phyloP scores from a whole-genome alignment of 2,888 invertebrate species.

The Sphinx pinastri region DNA sequence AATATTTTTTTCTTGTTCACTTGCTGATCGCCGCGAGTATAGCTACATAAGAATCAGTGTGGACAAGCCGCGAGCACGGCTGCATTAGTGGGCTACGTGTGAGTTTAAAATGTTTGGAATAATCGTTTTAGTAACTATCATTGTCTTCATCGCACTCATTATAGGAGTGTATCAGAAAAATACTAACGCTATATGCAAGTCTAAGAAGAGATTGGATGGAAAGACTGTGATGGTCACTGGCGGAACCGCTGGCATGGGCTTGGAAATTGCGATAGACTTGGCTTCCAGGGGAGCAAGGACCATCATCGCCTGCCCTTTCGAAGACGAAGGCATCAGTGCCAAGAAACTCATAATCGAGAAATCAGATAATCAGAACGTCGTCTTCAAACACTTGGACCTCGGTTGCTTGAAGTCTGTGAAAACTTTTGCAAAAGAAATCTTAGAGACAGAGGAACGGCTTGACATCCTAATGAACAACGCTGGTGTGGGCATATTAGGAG shows the following conservation, averaged over 20 bases:
- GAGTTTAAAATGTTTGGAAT: slow-evolving; percentile 18
- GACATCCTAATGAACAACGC: slow-evolving; percentile 96
- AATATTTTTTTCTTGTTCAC: background rate
- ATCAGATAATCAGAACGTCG: slow-evolving; percentile 87
- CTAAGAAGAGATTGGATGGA: slow-evolving; percentile 40
- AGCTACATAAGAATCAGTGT: background rate
- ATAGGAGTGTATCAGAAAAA: slow-evolving; percentile 40
- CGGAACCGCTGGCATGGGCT: slow-evolving; percentile 72
- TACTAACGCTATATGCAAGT: slow-evolving; percentile 46
- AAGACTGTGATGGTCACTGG: slow-evolving; percentile 63
- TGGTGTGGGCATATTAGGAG: slow-evolving; percentile 87
- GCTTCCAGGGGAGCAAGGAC: slow-evolving; percentile 71
- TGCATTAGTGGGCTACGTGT: background rate
- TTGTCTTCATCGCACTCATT: slow-evolving; percentile 32
- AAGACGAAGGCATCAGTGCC: slow-evolving; percentile 64
- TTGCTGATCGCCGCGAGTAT: background rate
- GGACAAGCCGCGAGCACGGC: background rate
- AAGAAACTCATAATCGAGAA: slow-evolving; percentile 86
- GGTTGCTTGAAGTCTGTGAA: slow-evolving; percentile 90
- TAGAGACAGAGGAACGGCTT: slow-evolving; percentile 87
- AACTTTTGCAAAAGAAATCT: slow-evolving; percentile 90
- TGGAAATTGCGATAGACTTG: slow-evolving; percentile 70
- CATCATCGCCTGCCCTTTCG: slow-evolving; percentile 71
- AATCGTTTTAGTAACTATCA: slow-evolving; percentile 30
- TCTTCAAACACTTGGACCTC: slow-evolving; percentile 89